These are phyloP conservation scores for Latrodectus hesperus DNA, from an alignment of 2,888 invertebrate genomes.

Conservation along the genomic window DNA sequence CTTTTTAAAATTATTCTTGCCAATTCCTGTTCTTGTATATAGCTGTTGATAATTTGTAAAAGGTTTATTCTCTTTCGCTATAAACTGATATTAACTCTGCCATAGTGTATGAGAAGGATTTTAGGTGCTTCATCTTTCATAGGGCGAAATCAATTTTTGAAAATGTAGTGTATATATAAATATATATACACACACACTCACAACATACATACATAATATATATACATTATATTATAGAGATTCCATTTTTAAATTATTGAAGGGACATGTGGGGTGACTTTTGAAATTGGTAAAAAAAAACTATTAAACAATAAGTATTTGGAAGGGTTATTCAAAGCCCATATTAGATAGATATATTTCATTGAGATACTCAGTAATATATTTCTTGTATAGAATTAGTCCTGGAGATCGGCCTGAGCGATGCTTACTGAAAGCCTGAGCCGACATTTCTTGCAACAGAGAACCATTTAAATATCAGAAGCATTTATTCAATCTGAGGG, in stretches of 20 bases:
- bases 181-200: constrained; percentile 45
- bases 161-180: constrained; percentile 56
- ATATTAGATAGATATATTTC: constrained; percentile 49
- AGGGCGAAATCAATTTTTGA: constrained; percentile 56
- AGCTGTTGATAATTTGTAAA: constrained; percentile 69
- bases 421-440: background rate
- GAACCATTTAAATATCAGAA: background rate
- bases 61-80: constrained; percentile 70
- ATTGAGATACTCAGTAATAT: constrained; percentile 42
- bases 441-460: background rate
- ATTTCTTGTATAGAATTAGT: constrained; percentile 52
- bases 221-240: constrained; percentile 63
- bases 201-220: constrained; percentile 53
- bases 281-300: constrained; percentile 55
- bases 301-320: background rate
- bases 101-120: constrained; percentile 68
- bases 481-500: background rate
- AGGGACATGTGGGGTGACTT: constrained; percentile 53
- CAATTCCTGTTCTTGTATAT: constrained; percentile 69
- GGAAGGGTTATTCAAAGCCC: constrained; percentile 30
- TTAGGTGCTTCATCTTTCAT: constrained; percentile 69
- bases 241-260: constrained; percentile 60
- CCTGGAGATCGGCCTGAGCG: constrained; percentile 59
- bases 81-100: constrained; percentile 67
- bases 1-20: constrained; percentile 67